Evolutionary conservation across 2,113 vertebrate species (phyloP).

Genomic region (Neodon shergylaensis): DNA sequence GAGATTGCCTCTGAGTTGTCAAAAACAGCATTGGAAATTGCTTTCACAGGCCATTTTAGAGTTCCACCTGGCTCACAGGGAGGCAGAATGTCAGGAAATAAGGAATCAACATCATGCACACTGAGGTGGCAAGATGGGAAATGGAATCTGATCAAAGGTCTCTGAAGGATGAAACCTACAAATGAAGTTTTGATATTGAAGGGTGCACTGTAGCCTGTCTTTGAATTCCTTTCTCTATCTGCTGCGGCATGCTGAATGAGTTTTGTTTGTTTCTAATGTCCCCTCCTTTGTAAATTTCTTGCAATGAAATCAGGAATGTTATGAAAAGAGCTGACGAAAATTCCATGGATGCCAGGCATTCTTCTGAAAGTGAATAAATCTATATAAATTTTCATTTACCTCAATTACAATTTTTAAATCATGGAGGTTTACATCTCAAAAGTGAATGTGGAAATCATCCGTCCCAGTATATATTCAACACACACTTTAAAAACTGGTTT

Average conservation of each 20-base stretch:
- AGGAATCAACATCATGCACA: slow-evolving; percentile 82
- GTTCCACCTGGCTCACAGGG: slow-evolving; percentile 80
- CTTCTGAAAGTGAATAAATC: slow-evolving; percentile 54
- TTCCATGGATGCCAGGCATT: not conserved
- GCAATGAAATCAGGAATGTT: slow-evolving; percentile 54
- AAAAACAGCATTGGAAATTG: slow-evolving; percentile 78
- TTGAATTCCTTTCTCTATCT: slow-evolving; percentile 70
- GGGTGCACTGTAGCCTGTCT: slow-evolving; percentile 46
- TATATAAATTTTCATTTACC: slow-evolving; percentile 24
- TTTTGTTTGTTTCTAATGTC: slow-evolving; percentile 25
- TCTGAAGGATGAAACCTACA: slow-evolving; percentile 81
- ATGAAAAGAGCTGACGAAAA: slow-evolving; percentile 44
- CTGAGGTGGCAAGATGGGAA: slow-evolving; percentile 80
- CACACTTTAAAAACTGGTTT: not conserved
- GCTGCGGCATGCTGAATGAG: slow-evolving; percentile 23
- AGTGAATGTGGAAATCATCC: not conserved
- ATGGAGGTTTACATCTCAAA: not conserved
- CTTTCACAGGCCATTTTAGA: slow-evolving; percentile 82
- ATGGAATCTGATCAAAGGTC: slow-evolving; percentile 83
- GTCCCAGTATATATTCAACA: not conserved
- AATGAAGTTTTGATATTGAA: slow-evolving; percentile 79
- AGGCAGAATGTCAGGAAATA: slow-evolving; percentile 86
- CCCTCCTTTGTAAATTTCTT: not conserved
- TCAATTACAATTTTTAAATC: not conserved
- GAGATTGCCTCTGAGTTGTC: slow-evolving; percentile 67